phyloP scores from a whole-genome alignment of 2,797 vertebrate genomes.

The Hephaestus fuliginosus region DNA sequence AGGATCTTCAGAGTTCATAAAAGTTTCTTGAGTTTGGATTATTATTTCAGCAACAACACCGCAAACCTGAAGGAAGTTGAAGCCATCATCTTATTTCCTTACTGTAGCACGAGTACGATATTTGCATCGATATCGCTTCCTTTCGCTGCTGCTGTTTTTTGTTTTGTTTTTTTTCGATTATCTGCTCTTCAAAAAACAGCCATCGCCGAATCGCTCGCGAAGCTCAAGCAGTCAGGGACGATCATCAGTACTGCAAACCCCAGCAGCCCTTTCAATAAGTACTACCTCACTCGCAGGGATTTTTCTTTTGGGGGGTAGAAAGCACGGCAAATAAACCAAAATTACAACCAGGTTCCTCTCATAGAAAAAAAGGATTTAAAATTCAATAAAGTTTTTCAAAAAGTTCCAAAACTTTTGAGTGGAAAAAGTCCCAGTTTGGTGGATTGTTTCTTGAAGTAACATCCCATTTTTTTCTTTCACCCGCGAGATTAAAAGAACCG shows the following conservation, averaged over 20 bases:
- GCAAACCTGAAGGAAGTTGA: slow-evolving; percentile 75
- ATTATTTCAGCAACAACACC: slow-evolving; percentile 52
- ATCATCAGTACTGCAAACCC: slow-evolving; percentile 48
- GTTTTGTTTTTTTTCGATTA: background rate
- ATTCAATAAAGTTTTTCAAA: background rate
- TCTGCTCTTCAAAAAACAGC: slow-evolving; percentile 19
- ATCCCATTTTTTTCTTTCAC: background rate
- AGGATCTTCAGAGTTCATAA: background rate
- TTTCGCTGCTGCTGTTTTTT: slow-evolving; percentile 47
- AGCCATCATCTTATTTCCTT: slow-evolving; percentile 72
- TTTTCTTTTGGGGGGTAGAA: slow-evolving; percentile 43
- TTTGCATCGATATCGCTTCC: slow-evolving; percentile 52
- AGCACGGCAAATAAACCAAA: slow-evolving; percentile 56
- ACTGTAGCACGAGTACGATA: slow-evolving; percentile 67
- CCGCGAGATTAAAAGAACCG: no score
- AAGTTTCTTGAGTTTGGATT: slow-evolving; percentile 2
- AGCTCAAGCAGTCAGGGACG: slow-evolving; percentile 51
- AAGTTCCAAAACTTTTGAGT: background rate
- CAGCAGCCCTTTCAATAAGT: slow-evolving; percentile 64
- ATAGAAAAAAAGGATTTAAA: background rate
- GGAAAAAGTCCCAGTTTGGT: background rate
- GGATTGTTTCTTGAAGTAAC: background rate
- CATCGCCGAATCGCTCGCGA: slow-evolving; percentile 13
- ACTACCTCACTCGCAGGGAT: slow-evolving; percentile 77
- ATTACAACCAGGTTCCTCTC: slow-evolving; percentile 19